Percentiles rank a stretch among this genome's conserved stretches.
These are phyloP conservation scores for Urocolius indicus DNA, from an alignment of 2,113 vertebrate genomes.

Conservation along the genomic window DNA sequence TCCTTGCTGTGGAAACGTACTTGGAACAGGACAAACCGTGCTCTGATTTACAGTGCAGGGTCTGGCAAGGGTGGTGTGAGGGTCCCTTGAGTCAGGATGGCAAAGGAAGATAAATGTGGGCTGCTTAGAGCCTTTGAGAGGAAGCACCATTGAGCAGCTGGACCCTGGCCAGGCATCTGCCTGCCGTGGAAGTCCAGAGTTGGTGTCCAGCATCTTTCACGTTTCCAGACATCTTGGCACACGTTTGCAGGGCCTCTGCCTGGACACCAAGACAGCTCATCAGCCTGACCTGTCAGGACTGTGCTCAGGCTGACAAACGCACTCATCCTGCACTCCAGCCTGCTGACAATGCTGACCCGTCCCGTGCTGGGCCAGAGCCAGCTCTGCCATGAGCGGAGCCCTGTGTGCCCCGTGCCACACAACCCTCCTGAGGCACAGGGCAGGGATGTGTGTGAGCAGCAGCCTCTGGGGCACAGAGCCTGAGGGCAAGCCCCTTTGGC, in stretches of 20 bases:
- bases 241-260: neutral
- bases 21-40: neutral
- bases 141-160: neutral
- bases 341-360: neutral
- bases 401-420: no score
- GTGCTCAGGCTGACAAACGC: neutral
- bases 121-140: neutral
- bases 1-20: neutral
- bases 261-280: neutral
- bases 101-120: neutral
- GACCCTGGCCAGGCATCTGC: neutral
- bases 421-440: neutral
- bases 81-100: neutral
- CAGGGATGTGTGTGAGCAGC: accelerated
- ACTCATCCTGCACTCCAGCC: neutral
- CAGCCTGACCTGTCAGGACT: neutral
- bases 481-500: neutral
- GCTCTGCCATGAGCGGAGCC: neutral
- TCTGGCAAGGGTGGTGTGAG: neutral
- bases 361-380: neutral
- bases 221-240: neutral
- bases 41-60: neutral
- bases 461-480: neutral
- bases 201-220: neutral
- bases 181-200: neutral